These are phyloP conservation scores for Poecilobothrus nobilitatus DNA, from an alignment of 2,888 invertebrate genomes.

Conservation along the genomic window DNA sequence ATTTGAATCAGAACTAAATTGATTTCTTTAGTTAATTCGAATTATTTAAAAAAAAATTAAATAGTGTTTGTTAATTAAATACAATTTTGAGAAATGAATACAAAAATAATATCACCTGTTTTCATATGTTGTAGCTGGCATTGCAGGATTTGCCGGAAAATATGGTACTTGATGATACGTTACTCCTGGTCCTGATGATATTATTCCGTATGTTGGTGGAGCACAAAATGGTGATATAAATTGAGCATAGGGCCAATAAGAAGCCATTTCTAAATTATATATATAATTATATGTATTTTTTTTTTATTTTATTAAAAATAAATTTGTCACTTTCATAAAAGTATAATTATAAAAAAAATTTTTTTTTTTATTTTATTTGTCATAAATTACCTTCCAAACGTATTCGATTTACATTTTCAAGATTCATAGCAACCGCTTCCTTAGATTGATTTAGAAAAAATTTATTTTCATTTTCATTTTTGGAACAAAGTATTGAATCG, in stretches of 20 bases:
- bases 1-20: neutral
- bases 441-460: neutral
- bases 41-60: neutral
- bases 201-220: constrained; percentile 28
- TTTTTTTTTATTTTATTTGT: neutral
- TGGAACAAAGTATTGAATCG: neutral
- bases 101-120: neutral
- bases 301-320: neutral
- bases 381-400: neutral
- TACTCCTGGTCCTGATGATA: constrained; percentile 25
- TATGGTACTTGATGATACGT: constrained; percentile 28
- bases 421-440: neutral
- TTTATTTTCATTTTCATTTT: neutral
- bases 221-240: constrained; percentile 31
- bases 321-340: neutral
- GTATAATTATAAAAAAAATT: neutral
- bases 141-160: constrained; percentile 34
- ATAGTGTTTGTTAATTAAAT: neutral
- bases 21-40: neutral
- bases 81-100: neutral
- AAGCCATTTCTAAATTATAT: constrained; percentile 30
- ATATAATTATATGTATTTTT: neutral
- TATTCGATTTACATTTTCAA: constrained; percentile 5
- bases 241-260: constrained; percentile 30
- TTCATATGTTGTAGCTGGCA: neutral